Conservation (phyloP, 2,888 invertebrate species). For the Drosophila testacea region DNA sequence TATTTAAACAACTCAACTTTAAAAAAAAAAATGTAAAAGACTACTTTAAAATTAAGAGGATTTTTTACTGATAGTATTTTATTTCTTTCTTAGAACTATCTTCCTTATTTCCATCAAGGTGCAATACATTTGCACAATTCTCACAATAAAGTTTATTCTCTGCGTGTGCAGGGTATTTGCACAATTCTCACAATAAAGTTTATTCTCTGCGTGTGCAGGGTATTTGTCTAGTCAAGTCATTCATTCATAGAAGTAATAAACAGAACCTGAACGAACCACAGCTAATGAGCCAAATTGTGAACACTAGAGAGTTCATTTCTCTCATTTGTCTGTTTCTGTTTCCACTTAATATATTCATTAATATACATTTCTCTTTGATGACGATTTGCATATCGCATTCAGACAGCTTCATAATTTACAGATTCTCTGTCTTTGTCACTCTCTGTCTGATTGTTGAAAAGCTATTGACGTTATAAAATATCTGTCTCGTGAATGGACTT, state of each 20-base stretch:
- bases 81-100: too few species aligned
- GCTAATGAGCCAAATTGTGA: slow-evolving; percentile 26
- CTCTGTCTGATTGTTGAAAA: background rate
- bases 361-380: slow-evolving; percentile 62
- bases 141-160: too few species aligned
- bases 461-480: slow-evolving; percentile 29
- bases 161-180: slow-evolving; percentile 2
- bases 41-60: too few species aligned
- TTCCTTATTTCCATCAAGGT: too few species aligned
- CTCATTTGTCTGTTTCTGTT: slow-evolving; percentile 25
- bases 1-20: too few species aligned
- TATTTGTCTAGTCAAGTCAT: background rate
- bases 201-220: background rate
- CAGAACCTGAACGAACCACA: slow-evolving; percentile 3
- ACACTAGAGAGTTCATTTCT: slow-evolving; percentile 27
- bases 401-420: slow-evolving; percentile 50
- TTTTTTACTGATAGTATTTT: too few species aligned
- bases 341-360: slow-evolving; percentile 65
- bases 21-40: too few species aligned
- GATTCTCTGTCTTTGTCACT: background rate
- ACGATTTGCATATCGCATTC: slow-evolving; percentile 68
- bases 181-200: too few species aligned
- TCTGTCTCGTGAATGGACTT: slow-evolving; percentile 20
- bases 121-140: too few species aligned
- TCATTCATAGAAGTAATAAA: background rate